Evolutionary conservation across 2,113 vertebrate species (phyloP).

Genomic region (Chunga burmeisteri): DNA sequence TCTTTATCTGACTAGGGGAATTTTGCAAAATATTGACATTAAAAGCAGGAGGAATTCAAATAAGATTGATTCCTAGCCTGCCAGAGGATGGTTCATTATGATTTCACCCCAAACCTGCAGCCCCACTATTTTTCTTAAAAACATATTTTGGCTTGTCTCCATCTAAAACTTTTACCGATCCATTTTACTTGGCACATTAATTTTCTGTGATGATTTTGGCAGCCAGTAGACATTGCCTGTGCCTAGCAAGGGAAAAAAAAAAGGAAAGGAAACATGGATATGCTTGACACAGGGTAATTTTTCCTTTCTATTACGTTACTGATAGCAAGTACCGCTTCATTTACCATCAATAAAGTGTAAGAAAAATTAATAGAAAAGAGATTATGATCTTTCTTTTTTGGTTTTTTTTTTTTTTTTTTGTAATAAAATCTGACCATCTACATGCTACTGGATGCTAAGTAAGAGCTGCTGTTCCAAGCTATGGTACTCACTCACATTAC

Average conservation of each 20-base stretch:
- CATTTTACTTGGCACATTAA: neutral
- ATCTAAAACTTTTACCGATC: constrained; percentile 30
- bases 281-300: neutral
- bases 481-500: neutral
- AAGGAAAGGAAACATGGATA: neutral
- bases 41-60: constrained; percentile 19
- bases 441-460: neutral
- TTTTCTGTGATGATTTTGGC: constrained; percentile 38
- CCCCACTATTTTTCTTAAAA: constrained; percentile 17
- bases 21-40: constrained; percentile 2
- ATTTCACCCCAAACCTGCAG: constrained; percentile 18
- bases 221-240: neutral
- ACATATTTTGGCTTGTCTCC: constrained; percentile 42
- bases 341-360: neutral
- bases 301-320: neutral
- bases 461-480: neutral
- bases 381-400: neutral
- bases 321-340: neutral
- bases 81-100: neutral
- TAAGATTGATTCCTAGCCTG: neutral
- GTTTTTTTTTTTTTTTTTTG: neutral
- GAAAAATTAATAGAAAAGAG: neutral
- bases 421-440: neutral
- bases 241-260: neutral
- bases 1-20: neutral